Evolutionary conservation across 2,797 vertebrate genomes (phyloP).

Genomic region (Myotis myotis): DNA sequence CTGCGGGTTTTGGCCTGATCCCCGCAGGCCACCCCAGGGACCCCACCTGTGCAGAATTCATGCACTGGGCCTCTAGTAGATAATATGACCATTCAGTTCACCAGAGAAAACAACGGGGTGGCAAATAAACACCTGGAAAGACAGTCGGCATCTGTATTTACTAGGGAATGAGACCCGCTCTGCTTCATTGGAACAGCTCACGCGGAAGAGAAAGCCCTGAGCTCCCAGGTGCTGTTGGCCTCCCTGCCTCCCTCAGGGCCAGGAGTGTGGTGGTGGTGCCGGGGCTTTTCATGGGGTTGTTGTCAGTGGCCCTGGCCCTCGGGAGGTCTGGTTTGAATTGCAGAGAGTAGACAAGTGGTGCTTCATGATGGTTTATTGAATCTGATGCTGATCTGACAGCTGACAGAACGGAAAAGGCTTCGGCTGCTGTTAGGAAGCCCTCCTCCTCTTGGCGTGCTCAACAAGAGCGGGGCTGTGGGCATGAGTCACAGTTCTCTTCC

Average conservation of each 20-base stretch:
- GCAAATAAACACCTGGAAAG: background rate
- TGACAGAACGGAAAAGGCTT: background rate
- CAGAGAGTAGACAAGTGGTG: background rate
- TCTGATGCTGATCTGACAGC: background rate
- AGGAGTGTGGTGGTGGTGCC: background rate
- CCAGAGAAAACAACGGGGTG: background rate
- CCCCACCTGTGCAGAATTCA: too few relatives aligned
- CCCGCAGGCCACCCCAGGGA: too few relatives aligned
- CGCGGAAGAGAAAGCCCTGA: background rate
- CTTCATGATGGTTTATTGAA: background rate
- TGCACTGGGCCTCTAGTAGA: too few relatives aligned
- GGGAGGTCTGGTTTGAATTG: background rate
- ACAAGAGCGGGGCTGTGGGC: background rate
- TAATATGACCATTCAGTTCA: background rate
- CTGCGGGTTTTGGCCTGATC: too few relatives aligned
- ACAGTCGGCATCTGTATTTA: background rate
- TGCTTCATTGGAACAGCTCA: background rate
- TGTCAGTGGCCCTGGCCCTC: background rate
- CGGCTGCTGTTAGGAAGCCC: background rate
- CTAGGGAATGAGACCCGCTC: background rate
- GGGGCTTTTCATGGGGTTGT: background rate
- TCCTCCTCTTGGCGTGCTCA: background rate
- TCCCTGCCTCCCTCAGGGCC: background rate
- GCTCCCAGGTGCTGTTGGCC: background rate
- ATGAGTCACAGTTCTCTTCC: background rate